These are phyloP conservation scores for Centropristis striata DNA, from an alignment of 2,113 vertebrate genomes.

Conservation along the genomic window DNA sequence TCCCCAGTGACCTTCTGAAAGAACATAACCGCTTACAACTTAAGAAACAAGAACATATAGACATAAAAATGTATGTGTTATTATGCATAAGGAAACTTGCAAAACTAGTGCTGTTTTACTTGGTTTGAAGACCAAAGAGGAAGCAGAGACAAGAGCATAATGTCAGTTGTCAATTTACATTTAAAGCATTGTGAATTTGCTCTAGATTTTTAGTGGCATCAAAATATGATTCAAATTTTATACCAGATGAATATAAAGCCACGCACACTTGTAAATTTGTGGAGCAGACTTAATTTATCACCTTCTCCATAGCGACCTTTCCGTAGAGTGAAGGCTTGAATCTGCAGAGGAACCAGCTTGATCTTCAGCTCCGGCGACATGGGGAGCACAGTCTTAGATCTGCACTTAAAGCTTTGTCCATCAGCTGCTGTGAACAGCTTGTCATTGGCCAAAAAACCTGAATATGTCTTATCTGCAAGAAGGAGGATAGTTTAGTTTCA, in stretches of 20 bases:
- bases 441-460: slow-evolving; percentile 54
- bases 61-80: background rate
- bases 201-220: background rate
- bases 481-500: slow-evolving; percentile 8
- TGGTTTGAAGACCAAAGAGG: background rate
- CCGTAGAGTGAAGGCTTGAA: slow-evolving; percentile 89
- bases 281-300: slow-evolving; percentile 58
- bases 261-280: background rate
- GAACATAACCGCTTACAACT: background rate
- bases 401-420: slow-evolving; percentile 88
- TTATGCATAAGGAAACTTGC: background rate
- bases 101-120: background rate
- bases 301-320: slow-evolving; percentile 86
- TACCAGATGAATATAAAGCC: background rate
- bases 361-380: slow-evolving; percentile 82
- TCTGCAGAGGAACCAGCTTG: slow-evolving; percentile 83
- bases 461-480: slow-evolving; percentile 65
- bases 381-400: slow-evolving; percentile 78
- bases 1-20: too few relatives aligned
- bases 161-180: background rate
- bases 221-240: background rate
- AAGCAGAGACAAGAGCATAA: background rate
- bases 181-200: background rate
- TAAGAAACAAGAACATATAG: background rate
- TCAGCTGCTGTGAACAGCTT: slow-evolving; percentile 82